phyloP scores from a whole-genome alignment of 2,797 vertebrate species.

The Siniperca scherzeri region DNA sequence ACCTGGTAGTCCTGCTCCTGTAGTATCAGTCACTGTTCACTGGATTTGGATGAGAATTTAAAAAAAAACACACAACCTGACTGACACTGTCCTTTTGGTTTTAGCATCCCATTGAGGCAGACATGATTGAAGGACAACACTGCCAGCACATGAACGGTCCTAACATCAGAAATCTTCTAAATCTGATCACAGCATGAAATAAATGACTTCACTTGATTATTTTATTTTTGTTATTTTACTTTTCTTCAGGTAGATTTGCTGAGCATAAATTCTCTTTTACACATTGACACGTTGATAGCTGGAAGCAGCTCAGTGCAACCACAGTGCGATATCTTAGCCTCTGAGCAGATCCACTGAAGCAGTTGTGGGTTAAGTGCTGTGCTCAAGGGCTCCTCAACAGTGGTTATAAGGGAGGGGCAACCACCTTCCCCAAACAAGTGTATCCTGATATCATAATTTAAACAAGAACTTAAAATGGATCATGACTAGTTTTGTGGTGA shows the following conservation, averaged over 20 bases:
- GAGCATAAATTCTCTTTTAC: not conserved
- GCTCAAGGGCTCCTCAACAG: not conserved
- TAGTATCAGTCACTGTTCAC: not conserved
- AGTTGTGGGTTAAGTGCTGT: not conserved
- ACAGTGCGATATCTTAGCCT: not conserved
- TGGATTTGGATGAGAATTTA: not conserved
- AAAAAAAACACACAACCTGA: not conserved
- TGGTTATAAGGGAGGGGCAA: not conserved
- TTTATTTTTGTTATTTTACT: conserved; percentile 6
- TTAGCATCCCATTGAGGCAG: not conserved
- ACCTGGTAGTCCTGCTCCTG: not conserved
- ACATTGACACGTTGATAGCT: not conserved
- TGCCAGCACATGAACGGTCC: not conserved
- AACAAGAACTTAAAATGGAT: not conserved
- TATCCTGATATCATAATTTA: not conserved
- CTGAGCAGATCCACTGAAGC: not conserved
- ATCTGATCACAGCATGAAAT: not conserved
- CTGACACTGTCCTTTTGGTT: not conserved
- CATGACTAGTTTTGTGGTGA: not conserved
- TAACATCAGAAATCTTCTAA: not conserved
- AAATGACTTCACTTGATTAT: not conserved
- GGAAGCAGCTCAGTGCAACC: not conserved
- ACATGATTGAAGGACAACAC: conserved; percentile 1
- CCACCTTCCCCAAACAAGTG: not conserved
- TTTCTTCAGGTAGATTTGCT: conserved; percentile 10